Evolutionary conservation across 2,888 invertebrate species (phyloP).

Genomic region (Hipparchia sbordonii): DNA sequence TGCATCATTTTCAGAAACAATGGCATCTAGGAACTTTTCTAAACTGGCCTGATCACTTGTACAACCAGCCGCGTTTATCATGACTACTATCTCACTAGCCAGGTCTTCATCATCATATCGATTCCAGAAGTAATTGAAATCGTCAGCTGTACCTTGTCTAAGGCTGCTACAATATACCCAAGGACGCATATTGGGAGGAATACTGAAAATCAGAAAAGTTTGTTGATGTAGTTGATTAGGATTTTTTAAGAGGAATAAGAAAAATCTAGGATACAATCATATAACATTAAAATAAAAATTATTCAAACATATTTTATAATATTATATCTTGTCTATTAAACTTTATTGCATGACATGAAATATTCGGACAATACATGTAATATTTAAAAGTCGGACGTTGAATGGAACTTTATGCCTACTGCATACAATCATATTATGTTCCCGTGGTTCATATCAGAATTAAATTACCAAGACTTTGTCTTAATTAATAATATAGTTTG

Average conservation of each 20-base stretch:
- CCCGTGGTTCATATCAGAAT: too few species aligned
- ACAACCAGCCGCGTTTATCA: conserved; percentile 87
- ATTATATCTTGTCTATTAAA: too few species aligned
- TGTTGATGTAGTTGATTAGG: neutral
- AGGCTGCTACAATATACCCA: conserved; percentile 90
- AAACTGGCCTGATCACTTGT: conserved; percentile 74
- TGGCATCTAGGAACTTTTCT: conserved; percentile 54
- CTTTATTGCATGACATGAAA: too few species aligned
- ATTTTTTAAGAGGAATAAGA: neutral
- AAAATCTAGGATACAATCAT: neutral
- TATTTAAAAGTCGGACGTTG: too few species aligned
- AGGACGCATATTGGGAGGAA: conserved; percentile 78
- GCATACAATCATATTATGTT: neutral
- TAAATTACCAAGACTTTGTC: neutral
- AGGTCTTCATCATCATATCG: conserved; percentile 83
- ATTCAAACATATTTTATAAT: too few species aligned
- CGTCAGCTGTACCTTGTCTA: conserved; percentile 81
- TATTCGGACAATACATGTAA: too few species aligned
- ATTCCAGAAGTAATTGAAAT: conserved; percentile 87
- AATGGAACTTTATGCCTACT: too few species aligned
- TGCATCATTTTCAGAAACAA: conserved; percentile 51
- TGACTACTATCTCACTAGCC: conserved; percentile 86
- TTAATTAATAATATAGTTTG: too few species aligned
- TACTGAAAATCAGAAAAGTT: conserved; percentile 26
- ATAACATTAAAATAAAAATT: too few species aligned